phyloP scores from a whole-genome alignment of 2,113 vertebrate species.

The Stegastes partitus region DNA sequence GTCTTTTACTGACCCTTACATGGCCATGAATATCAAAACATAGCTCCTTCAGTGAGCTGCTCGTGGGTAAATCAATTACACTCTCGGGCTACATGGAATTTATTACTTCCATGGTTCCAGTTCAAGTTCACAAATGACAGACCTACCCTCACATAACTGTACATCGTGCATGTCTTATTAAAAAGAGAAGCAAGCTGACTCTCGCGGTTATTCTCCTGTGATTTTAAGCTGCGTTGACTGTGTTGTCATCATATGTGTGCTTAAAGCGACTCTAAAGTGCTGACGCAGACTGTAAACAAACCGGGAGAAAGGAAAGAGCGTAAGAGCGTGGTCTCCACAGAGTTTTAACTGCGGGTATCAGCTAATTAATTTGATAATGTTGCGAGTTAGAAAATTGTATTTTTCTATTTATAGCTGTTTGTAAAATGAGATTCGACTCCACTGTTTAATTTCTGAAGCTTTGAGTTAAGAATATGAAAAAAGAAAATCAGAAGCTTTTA shows the following conservation, averaged over 20 bases:
- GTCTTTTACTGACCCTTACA: too few relatives aligned
- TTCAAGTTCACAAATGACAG: not conserved
- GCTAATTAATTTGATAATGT: too few relatives aligned
- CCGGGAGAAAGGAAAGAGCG: constrained; percentile 2
- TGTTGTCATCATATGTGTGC: too few relatives aligned
- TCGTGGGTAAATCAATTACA: too few relatives aligned
- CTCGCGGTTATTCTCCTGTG: not conserved
- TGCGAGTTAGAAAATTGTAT: too few relatives aligned
- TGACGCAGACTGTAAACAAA: constrained; percentile 1
- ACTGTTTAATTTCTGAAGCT: constrained; percentile 25
- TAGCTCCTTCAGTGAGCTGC: too few relatives aligned
- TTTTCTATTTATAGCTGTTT: not conserved
- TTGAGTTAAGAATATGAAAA: too few relatives aligned
- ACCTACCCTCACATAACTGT: not conserved
- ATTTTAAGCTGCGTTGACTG: constrained; percentile 9
- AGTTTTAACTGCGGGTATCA: too few relatives aligned
- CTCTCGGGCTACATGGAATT: too few relatives aligned
- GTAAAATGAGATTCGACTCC: constrained; percentile 23
- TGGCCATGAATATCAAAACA: too few relatives aligned
- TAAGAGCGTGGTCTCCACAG: too few relatives aligned
- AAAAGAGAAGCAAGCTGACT: not conserved
- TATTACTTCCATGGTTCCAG: not conserved
- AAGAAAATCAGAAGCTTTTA: constrained; percentile 2
- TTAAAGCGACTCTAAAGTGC: too few relatives aligned
- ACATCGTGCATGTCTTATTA: not conserved